Evolutionary conservation across 1,140 invertebrate species (phyloP), one percentile per base, ranked within the genome.

Genomic region (Drosophila quadrilineata): DNA sequence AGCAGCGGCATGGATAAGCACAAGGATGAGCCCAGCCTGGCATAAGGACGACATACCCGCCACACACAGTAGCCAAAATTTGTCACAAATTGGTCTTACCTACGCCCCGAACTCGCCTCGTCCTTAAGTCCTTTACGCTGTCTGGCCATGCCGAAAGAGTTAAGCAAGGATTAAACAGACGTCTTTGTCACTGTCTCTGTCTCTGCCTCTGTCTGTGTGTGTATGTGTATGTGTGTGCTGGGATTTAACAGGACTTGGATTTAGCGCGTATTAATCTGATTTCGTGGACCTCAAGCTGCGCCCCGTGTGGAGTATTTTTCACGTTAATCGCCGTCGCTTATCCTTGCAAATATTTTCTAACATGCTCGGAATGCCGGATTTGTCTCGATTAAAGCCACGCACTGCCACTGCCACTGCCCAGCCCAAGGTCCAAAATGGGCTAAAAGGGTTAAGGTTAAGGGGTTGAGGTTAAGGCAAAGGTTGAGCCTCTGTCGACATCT

Each of bases 251-350:
- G 52, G 65, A 66, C 73, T 60, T 63, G 77, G 79, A 73, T n/a
- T 84, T 77, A 84, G 79, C 71, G 79, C 66, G 80, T 59, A 85
- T 85, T 85, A 85, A 85, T 85, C 79, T 75, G 35, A 75, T 75
- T 80, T 85, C 79, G 71, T 65, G 66, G 70, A 77, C 56, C 48
- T 79, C 62, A 60, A 49, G 60, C 62, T 53, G 60, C 12, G 62
- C 8, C 14, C 28, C 14, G 24, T 38, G 16, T 59, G 24, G 58
- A 60, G 45, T 60, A 50, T 67, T 52, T 53, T 45, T 54, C 33
- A 21, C 22, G 41, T 70, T 76, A 84, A 85, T 85, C 77, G 74
- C 65, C 60, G 45, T 75, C 79, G 74, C 79, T 84, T 84, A 84
- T 65, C 70, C 79, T 79, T 58, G 74, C 67, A 85, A 85, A 85